Percentiles rank a stretch among this genome's conserved stretches.
phyloP scores from a whole-genome alignment of 1,140 invertebrate genomes.

The Brachionus plicatilis region DNA sequence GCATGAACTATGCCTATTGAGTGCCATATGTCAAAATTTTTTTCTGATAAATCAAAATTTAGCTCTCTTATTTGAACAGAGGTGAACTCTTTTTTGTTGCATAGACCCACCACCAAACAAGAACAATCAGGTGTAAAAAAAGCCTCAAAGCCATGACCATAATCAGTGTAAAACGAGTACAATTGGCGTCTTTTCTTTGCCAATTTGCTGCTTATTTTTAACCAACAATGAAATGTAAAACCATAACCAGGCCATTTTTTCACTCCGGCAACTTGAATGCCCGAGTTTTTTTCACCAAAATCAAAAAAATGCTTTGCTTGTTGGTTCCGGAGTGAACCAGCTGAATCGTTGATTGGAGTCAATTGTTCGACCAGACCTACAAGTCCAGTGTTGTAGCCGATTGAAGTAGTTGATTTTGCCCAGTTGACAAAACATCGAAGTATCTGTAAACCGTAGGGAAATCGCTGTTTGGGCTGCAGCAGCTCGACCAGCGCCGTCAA shows the following conservation, averaged over 20 bases:
- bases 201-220: not conserved
- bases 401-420: not conserved
- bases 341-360: not conserved
- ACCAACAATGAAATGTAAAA: conserved; percentile 37
- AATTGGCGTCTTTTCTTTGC: conserved; percentile 30
- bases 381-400: not conserved
- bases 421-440: conserved; percentile 36
- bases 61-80: conserved; percentile 58
- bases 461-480: not conserved
- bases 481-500: not conserved
- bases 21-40: conserved; percentile 60
- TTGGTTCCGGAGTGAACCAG: not conserved
- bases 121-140: conserved; percentile 60
- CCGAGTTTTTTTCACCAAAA: not conserved
- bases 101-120: conserved; percentile 60
- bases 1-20: conserved; percentile 61
- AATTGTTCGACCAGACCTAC: not conserved
- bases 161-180: conserved; percentile 55
- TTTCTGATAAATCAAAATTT: conserved; percentile 47
- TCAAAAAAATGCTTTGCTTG: conserved; percentile 35
- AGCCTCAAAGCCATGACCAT: conserved; percentile 61
- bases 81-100: conserved; percentile 61
- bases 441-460: conserved; percentile 9
- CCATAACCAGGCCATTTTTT: conserved; percentile 33
- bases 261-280: not conserved